Evolutionary conservation across 2,888 invertebrate genomes (phyloP).

Genomic region (Laothoe populi): DNA sequence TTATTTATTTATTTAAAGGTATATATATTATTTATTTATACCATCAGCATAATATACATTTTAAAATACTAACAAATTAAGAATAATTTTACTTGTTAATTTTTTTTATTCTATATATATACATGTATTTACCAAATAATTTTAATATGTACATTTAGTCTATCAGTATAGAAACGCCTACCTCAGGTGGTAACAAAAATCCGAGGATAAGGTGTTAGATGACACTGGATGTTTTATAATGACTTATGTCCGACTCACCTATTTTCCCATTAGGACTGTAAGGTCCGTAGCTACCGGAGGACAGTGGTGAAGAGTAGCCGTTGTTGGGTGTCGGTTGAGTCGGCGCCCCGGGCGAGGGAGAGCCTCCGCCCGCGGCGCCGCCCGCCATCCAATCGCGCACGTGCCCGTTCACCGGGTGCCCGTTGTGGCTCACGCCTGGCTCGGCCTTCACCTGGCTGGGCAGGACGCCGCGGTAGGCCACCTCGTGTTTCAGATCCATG

Average conservation of each 20-base stretch:
- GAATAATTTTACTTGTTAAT: too few species aligned
- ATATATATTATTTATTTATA: too few species aligned
- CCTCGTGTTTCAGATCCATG: slow-evolving; percentile 88
- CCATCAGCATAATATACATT: too few species aligned
- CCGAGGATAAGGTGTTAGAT: background rate
- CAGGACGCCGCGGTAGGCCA: slow-evolving; percentile 82
- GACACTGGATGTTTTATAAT: background rate
- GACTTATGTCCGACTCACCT: slow-evolving; percentile 91
- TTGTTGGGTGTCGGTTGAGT: slow-evolving; percentile 87
- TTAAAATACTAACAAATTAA: too few species aligned
- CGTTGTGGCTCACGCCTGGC: slow-evolving; percentile 81
- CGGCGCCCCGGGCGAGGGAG: slow-evolving; percentile 87
- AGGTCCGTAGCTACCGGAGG: slow-evolving; percentile 94
- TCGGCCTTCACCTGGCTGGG: slow-evolving; percentile 81
- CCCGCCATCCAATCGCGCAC: slow-evolving; percentile 83
- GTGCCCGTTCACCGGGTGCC: slow-evolving; percentile 78
- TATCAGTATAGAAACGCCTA: background rate
- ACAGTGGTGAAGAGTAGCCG: slow-evolving; percentile 94
- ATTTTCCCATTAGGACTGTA: slow-evolving; percentile 96
- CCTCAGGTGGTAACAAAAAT: background rate
- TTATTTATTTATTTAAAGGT: too few species aligned
- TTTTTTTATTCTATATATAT: too few species aligned
- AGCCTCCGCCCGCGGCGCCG: slow-evolving; percentile 81
- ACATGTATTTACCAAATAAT: too few species aligned
- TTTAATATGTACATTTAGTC: too few species aligned